Evolutionary conservation across 37 sponge, comb jelly and placozoan species (phyloP), one percentile per base, ranked within the genome.

Genomic region (Aplysina aerophoba): DNA sequence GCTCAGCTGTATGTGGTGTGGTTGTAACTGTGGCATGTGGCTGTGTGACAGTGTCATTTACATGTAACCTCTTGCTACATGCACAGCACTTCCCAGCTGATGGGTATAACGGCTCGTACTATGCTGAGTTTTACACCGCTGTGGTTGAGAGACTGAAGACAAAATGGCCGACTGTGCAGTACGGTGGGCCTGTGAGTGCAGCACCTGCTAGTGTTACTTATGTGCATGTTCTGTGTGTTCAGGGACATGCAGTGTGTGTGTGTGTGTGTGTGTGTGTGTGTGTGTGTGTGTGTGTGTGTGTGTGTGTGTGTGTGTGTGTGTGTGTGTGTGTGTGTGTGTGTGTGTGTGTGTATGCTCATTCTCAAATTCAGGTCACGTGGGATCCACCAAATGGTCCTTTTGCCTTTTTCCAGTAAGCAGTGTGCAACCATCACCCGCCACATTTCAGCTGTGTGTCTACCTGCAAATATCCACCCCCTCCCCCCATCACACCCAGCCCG

Each of bases 381-480:
- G 44, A 50, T 75, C 78, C 78, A 19, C 78, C 78, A 1, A 75
- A 75, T 50, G 78, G 78, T 36, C 78, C 78, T 22, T 41, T 75
- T 75, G 78, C 25, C 1, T 41, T 75, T 4, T 8, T n/a, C 28
- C 12, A 62, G 27, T 62, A 62, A 62, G 64, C 64, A 62, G 4
- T 3, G 4, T 11, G 6, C 3, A 3, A 44, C 50, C 8, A 8
- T 11, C 50, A 44, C 3, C 8, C 8, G 50, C 8, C 6, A 44
- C 3, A 44, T 44, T 11, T n/a, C n/a, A n/a, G n/a, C 24, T 3
- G 12, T 11, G 11, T 62, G 12, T 62, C 64, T 62, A 27, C 64
- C 28, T 11, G 12, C 64, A 3, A 3, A 27, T 13, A 3, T 13
- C 28, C 4, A 2, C 27, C 64, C 64, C 24, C 64, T 28, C 64